Evolutionary conservation across 2,888 invertebrate genomes (phyloP).

Genomic region (Beris chalybata): DNA sequence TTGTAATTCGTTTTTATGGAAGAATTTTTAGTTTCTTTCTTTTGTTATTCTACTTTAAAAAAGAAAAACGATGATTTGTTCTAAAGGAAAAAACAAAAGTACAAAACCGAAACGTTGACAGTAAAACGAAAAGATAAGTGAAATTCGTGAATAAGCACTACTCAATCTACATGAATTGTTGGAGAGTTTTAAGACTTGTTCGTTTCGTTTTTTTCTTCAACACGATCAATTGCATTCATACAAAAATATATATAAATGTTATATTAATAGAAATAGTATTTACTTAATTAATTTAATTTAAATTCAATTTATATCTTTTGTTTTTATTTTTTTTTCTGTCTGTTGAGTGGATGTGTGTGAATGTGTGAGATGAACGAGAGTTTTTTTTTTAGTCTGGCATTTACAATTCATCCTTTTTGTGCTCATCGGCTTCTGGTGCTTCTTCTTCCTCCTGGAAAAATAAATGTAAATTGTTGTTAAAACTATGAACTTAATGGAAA

Average conservation of each 20-base stretch:
- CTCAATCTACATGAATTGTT: neutral
- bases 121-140: neutral
- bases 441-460: constrained; percentile 46
- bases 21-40: too few species aligned
- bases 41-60: too few species aligned
- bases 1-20: too few species aligned
- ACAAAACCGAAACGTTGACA: neutral
- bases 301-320: constrained; percentile 19
- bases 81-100: neutral
- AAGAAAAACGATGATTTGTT: too few species aligned
- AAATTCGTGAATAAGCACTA: neutral
- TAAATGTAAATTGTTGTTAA: neutral
- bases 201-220: constrained; percentile 21
- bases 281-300: constrained; percentile 6
- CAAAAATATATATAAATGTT: constrained; percentile 28
- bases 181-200: constrained; percentile 1
- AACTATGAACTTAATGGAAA: neutral
- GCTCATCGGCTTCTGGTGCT: constrained; percentile 45
- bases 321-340: constrained; percentile 23
- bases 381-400: constrained; percentile 26
- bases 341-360: constrained; percentile 18
- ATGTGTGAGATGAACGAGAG: too few species aligned
- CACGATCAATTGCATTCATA: constrained; percentile 25
- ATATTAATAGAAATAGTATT: constrained; percentile 20
- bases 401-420: constrained; percentile 57